Conservation (phyloP, 2,113 vertebrate species). For the Phalacrocorax pelagicus region DNA sequence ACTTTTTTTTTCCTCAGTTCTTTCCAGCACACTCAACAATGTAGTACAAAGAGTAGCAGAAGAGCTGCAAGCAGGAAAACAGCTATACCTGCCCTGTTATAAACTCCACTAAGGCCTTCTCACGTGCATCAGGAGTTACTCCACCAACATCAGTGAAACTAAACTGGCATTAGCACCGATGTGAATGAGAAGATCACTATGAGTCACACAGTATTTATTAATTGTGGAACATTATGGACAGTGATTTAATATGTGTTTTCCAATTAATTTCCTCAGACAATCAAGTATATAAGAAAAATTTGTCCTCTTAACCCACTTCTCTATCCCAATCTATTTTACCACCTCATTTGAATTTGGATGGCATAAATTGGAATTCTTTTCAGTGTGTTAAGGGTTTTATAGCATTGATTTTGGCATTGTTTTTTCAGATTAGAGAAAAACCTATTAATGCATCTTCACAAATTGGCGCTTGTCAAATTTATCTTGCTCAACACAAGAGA, state of each 20-base stretch:
- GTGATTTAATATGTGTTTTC: not conserved
- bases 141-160: not conserved
- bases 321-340: not conserved
- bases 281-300: not conserved
- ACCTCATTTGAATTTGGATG: not conserved
- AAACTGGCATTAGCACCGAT: not conserved
- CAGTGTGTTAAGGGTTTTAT: not conserved
- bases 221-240: not conserved
- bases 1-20: not conserved
- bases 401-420: not conserved
- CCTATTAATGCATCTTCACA: not conserved
- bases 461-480: not conserved
- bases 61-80: not conserved
- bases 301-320: not conserved
- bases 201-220: not conserved
- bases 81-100: not conserved
- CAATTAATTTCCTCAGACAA: not conserved
- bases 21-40: not conserved
- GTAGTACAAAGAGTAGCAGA: not conserved
- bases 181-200: not conserved
- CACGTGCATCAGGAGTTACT: not conserved
- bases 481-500: not conserved
- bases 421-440: conserved; percentile 17
- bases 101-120: not conserved
- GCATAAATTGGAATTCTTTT: not conserved